phyloP scores from a whole-genome alignment of 2,797 vertebrate genomes.

The Rhinichthys osculus region DNA sequence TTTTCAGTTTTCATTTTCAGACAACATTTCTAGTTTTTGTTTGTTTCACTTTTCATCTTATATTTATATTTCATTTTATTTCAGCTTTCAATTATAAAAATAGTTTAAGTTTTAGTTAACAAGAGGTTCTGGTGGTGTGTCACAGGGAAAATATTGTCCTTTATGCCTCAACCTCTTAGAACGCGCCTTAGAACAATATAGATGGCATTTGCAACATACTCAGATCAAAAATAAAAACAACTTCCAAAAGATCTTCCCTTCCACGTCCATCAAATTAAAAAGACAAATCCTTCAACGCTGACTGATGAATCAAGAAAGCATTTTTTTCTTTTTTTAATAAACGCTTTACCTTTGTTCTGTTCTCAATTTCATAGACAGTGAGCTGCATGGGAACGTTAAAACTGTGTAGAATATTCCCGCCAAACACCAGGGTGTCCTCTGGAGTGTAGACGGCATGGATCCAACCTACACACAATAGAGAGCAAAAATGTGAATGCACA shows the following conservation, averaged over 20 bases:
- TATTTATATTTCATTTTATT: not conserved
- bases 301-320: not conserved
- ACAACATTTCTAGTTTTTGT: not conserved
- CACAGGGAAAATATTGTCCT: too few relatives aligned
- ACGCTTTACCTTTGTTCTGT: conserved; percentile 91
- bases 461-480: conserved; percentile 82
- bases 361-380: conserved; percentile 95
- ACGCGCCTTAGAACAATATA: too few relatives aligned
- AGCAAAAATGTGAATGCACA: not conserved
- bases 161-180: not conserved
- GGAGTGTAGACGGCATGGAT: conserved; percentile 98
- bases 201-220: not conserved
- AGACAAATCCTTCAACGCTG: not conserved
- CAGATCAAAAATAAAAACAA: not conserved
- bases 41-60: not conserved
- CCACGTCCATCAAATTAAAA: not conserved
- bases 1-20: not conserved
- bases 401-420: conserved; percentile 98
- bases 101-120: too few relatives aligned
- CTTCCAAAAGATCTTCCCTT: not conserved
- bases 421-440: conserved; percentile 95
- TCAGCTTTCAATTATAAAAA: not conserved
- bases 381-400: conserved; percentile 99
- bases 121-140: too few relatives aligned
- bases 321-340: not conserved